A percentile compares a stretch with the other conserved stretches of the same genome.
phyloP scores from a whole-genome alignment of 2,113 vertebrate species.

The Melierax canorus region DNA sequence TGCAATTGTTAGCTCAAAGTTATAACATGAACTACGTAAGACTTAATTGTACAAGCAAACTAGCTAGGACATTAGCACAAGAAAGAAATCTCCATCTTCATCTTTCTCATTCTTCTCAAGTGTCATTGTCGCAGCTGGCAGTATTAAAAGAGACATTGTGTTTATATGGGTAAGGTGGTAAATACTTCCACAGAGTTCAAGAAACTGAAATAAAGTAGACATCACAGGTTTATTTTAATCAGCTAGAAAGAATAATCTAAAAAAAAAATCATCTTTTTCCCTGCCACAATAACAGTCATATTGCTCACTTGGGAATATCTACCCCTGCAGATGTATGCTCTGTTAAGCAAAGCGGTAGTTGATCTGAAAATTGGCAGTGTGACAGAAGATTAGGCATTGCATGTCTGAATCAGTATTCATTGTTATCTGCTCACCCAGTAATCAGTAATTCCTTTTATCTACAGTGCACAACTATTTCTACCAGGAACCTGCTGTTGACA shows the following conservation, averaged over 20 bases:
- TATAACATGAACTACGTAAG: neutral
- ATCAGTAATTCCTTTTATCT: neutral
- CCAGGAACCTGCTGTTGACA: neutral
- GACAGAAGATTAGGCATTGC: neutral
- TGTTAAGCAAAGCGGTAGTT: neutral
- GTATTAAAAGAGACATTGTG: neutral
- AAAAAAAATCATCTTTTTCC: neutral
- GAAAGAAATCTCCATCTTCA: neutral
- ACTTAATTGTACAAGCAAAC: neutral
- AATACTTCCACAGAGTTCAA: neutral
- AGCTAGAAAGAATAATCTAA: neutral
- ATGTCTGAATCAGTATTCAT: neutral
- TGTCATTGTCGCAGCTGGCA: neutral
- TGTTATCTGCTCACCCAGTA: neutral
- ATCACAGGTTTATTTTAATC: neutral
- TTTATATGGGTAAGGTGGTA: neutral
- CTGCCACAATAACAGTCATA: neutral
- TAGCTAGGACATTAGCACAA: neutral
- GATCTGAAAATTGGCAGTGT: neutral
- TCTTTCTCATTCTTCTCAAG: neutral
- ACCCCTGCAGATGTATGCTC: fast-evolving
- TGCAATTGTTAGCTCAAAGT: neutral
- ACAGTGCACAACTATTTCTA: neutral
- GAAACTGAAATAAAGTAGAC: neutral
- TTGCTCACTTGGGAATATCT: neutral